Percentiles rank a stretch among this genome's conserved stretches.
These are phyloP conservation scores for Prolemur simus DNA, from an alignment of 2,113 vertebrate genomes.

Conservation along the genomic window DNA sequence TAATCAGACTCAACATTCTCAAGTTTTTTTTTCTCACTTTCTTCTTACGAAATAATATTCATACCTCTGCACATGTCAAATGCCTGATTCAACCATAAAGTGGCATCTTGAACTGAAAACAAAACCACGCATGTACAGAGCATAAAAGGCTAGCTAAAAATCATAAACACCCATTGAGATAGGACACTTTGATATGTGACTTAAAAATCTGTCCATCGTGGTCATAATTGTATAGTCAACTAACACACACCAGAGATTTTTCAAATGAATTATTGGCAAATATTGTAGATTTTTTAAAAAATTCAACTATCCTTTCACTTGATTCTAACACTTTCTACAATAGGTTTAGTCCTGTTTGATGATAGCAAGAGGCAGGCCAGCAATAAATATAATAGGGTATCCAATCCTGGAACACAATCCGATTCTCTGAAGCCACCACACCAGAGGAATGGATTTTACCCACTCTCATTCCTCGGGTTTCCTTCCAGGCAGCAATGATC, in stretches of 20 bases:
- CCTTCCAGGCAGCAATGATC: not conserved
- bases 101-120: not conserved
- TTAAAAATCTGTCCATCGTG: not conserved
- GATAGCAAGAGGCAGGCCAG: not conserved
- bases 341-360: not conserved
- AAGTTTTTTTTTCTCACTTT: not conserved
- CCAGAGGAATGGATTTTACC: not conserved
- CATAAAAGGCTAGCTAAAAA: not conserved
- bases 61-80: not conserved
- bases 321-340: not conserved
- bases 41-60: not conserved
- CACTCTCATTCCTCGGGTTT: not conserved
- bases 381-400: not conserved
- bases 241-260: not conserved
- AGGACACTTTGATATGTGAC: not conserved
- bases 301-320: not conserved
- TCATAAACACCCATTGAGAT: not conserved
- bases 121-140: not conserved
- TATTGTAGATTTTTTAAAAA: not conserved
- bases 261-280: not conserved
- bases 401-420: rapidly evolving
- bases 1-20: not conserved
- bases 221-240: not conserved
- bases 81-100: not conserved
- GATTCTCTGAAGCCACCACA: not conserved